Base-by-base conservation (phyloP, 2,797 vertebrate genomes). In the Phalanger gymnotis region DNA sequence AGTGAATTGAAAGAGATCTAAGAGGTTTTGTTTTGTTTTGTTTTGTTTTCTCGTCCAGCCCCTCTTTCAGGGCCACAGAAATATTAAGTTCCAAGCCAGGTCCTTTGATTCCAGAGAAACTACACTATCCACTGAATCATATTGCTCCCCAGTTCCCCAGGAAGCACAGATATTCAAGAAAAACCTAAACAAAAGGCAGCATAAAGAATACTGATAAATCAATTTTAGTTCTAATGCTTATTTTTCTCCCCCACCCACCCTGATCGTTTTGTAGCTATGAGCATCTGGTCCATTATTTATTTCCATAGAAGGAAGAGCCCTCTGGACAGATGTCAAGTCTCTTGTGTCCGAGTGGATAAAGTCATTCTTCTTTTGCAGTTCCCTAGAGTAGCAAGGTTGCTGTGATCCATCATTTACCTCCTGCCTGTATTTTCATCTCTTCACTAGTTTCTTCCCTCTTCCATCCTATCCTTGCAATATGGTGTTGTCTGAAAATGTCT, bases 401-500 rank as follows among this genome's bases (percentile, higher is more conserved):
- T 51, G 40, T 9, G 47, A 61, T 87, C 94, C 95, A 92, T 25
- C 28, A 66, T 90, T 93, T 92, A 6, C 91, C 53, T 61, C 31
- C 3, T 61, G 90, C 66, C 30, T 92, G 4, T 93, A 40, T 91
- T 54, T 73, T 96, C 93, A 34, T 19, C 34, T 96, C 87, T 66
- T 61, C 53, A 90, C 5, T 87, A 55, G 87, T 47, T 5, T 54
- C 56, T 52, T 51, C 27, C 87, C 1, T 92, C 47, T 81, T 52
- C 12, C 47, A 92, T 54, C 22, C 25, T 94, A 87, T 89, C 73
- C 31, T 94, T 40, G 7, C 95, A 22, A 40, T 87, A 90, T 27
- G 53, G 90, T 92, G 25, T 54, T 95, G 90, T 90, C 93, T 92
- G 53, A 91, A 54, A 91, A 55, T 87, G 40, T 94, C 52, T 6